Percentiles rank a stretch among this genome's conserved stretches.
These are phyloP conservation scores for Morpho deidamia DNA, from an alignment of 2,888 invertebrate genomes.

Conservation along the genomic window DNA sequence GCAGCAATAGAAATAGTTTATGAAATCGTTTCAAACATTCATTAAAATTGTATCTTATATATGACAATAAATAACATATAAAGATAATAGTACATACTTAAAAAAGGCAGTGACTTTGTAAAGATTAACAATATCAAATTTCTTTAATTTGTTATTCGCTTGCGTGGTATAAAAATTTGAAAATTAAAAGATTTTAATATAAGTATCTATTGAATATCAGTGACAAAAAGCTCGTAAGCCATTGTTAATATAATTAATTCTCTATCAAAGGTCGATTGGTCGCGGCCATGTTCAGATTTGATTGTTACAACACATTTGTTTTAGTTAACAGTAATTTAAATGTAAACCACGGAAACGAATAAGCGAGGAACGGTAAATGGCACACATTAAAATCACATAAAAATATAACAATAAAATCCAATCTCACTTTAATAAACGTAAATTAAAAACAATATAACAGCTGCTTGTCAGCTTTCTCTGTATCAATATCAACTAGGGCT, in stretches of 20 bases:
- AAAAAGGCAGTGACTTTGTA: conserved; percentile 26
- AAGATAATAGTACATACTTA: conserved; percentile 5
- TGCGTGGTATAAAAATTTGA: neutral
- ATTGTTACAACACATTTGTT: neutral
- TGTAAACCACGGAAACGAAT: conserved; percentile 7
- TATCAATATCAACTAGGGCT: no score
- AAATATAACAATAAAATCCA: neutral
- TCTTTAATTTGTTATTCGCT: conserved; percentile 4
- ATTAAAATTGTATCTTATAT: conserved; percentile 13
- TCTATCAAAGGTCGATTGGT: no score
- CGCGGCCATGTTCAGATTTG: no score
- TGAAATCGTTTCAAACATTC: conserved; percentile 4
- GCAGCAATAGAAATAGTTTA: conserved; percentile 2
- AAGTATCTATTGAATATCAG: no score
- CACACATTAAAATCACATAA: conserved; percentile 3
- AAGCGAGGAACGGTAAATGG: conserved; percentile 12
- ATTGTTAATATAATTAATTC: no score
- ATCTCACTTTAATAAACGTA: no score
- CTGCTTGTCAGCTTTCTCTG: no score
- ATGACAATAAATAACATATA: conserved; percentile 10
- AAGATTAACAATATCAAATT: conserved; percentile 16
- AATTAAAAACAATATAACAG: no score
- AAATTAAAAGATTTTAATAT: no score
- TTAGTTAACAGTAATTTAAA: conserved; percentile 1
- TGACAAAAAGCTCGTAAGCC: no score